These are phyloP conservation scores for Cyanistes caeruleus DNA, from an alignment of 2,113 vertebrate genomes.

Conservation along the genomic window DNA sequence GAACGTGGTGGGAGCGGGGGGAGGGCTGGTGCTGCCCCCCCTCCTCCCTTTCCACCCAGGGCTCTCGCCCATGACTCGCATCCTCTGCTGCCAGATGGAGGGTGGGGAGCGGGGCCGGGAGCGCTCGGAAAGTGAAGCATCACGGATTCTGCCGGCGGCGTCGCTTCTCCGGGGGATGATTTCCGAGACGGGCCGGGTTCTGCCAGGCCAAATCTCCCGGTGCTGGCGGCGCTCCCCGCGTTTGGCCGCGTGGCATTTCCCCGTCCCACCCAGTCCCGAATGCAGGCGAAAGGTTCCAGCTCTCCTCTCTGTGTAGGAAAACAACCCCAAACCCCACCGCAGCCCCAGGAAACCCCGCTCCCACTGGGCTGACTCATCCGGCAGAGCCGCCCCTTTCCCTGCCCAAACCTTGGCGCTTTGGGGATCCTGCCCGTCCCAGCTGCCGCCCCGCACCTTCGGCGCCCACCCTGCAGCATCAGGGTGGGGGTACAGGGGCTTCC, in stretches of 20 bases:
- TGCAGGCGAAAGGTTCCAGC: not conserved
- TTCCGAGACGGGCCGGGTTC: not conserved
- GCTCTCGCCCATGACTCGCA: slow-evolving; percentile 20
- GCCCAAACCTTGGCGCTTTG: not conserved
- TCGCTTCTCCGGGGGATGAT: not conserved
- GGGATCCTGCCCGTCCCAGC: not conserved
- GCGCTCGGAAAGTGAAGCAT: slow-evolving; percentile 34
- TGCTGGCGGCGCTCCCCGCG: not conserved
- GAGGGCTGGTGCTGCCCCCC: not conserved
- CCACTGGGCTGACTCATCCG: not conserved
- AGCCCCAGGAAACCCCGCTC: slow-evolving; percentile 14
- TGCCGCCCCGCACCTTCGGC: not conserved
- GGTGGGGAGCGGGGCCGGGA: slow-evolving; percentile 8
- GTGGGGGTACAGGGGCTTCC: not conserved
- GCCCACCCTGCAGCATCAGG: not conserved
- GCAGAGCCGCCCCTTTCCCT: not conserved
- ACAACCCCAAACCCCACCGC: not conserved
- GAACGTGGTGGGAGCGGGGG: not conserved
- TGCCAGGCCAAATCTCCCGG: not conserved
- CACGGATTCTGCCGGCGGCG: not conserved
- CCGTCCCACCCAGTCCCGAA: not conserved
- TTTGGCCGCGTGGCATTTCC: not conserved
- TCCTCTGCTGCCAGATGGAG: slow-evolving; percentile 43
- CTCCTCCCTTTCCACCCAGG: not conserved
- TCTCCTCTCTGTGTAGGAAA: not conserved